These are phyloP conservation scores for Cataglyphis livida DNA, from an alignment of 2,888 invertebrate species.

Conservation along the genomic window DNA sequence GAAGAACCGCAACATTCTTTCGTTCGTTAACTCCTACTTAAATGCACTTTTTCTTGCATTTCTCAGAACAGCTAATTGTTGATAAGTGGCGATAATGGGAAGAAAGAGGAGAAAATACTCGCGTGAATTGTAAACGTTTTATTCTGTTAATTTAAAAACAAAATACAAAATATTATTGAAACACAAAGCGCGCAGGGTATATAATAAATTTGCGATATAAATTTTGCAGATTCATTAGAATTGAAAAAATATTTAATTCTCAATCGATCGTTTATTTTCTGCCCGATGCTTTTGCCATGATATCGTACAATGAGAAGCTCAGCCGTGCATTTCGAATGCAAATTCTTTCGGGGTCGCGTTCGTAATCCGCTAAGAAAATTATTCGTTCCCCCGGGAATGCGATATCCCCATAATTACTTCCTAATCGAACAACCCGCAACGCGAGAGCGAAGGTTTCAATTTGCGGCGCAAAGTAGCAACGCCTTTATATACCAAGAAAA, in stretches of 20 bases:
- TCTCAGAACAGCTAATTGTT: slow-evolving; percentile 28
- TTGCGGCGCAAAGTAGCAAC: slow-evolving; percentile 32
- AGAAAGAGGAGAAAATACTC: background rate
- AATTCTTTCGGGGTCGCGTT: background rate
- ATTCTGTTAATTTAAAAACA: background rate
- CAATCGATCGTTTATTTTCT: background rate
- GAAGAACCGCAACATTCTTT: background rate
- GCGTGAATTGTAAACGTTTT: background rate
- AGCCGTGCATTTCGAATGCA: slow-evolving; percentile 22
- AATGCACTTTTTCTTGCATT: background rate
- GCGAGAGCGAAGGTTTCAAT: slow-evolving; percentile 35
- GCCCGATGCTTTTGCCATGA: background rate
- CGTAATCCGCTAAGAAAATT: slow-evolving; percentile 16
- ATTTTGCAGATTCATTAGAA: background rate
- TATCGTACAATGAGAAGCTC: background rate
- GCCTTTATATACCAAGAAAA: slow-evolving; percentile 27
- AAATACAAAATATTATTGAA: background rate
- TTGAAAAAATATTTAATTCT: background rate
- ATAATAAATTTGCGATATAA: background rate
- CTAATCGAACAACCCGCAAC: slow-evolving; percentile 25
- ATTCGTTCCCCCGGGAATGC: slow-evolving; percentile 11
- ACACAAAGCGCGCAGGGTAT: no score
- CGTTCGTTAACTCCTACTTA: slow-evolving; percentile 13
- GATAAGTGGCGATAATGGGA: background rate
- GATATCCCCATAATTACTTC: slow-evolving; percentile 29